Conservation (phyloP, 1,140 invertebrate genomes). For the Conus betulinus region DNA sequence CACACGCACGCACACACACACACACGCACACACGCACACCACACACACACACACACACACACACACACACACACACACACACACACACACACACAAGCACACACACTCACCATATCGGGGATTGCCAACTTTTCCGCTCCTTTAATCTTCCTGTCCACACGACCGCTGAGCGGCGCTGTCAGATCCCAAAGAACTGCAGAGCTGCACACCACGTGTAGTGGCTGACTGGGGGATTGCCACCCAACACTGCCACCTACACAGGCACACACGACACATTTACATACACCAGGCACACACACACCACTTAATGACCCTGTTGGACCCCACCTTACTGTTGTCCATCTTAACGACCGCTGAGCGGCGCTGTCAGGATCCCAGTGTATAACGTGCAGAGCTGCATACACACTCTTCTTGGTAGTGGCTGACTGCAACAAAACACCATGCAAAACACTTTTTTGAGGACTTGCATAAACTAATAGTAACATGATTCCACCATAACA, state of each 20-base stretch:
- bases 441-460: too few species aligned
- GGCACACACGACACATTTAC: too few species aligned
- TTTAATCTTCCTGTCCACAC: constrained; percentile 50
- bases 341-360: constrained; percentile 49
- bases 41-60: constrained; percentile 20
- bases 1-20: neutral
- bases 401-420: constrained; percentile 51
- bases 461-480: too few species aligned
- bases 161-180: constrained; percentile 50
- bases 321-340: too few species aligned
- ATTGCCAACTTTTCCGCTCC: constrained; percentile 31
- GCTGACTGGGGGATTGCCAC: constrained; percentile 37
- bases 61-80: neutral
- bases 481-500: too few species aligned
- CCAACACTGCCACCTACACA: too few species aligned
- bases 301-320: too few species aligned
- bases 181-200: constrained; percentile 55
- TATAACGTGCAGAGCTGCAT: constrained; percentile 47
- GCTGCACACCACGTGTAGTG: constrained; percentile 45
- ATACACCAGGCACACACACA: too few species aligned
- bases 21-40: too few species aligned
- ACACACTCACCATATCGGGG: constrained; percentile 34
- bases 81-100: neutral
- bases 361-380: constrained; percentile 51
- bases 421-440: constrained; percentile 44